Evolutionary conservation across 2,888 invertebrate species (phyloP), one percentile per base, ranked within the genome.

Genomic region (Meteorus cinctellus): DNA sequence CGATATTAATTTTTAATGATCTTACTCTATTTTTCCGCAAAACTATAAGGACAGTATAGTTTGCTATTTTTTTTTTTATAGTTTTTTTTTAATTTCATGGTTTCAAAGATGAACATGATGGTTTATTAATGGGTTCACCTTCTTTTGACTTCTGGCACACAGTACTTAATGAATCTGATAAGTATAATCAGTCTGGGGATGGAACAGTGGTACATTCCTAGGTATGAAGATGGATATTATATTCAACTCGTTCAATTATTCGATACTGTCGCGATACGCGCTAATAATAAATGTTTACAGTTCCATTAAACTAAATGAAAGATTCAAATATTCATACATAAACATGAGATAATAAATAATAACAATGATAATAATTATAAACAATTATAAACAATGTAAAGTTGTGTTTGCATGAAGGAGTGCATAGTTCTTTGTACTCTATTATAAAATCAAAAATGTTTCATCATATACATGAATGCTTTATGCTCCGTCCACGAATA

Each of bases 401-500:
- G 31, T 72, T 66, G 59, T 73, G 67, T 75, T 66, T 65, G 19
- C 69, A 34, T 69, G 8, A 14, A 71, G 12, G 34, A 41, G 48
- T 65, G 36, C n/a, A 62, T 24, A 41, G 78, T 77, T 67, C 48
- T 48, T 4, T 48, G 75, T 69, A 60, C 67, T 79, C n/a, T n/a
- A 34, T 76, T 63, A 74, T 41, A 78, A 67, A 81, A 79, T 78
- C 78, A 80, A 81, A 81, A 80, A 79, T 76, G 75, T 71, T 79
- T 78, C 78, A 24, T 73, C 66, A 59, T 63, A 71, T 69, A 68
- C 69, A 74, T 60, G 82, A 82, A 85, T 85, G 84, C 84, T 86
- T 86, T 82, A 81, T 79, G 85, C 85, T 87, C 86, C 86, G 87
- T 87, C 86, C 87, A 86, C 82, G 81, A 82, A 82, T 82, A 81